A percentile compares a stretch with the other conserved stretches of the same genome.
These are phyloP conservation scores for Agonum fuliginosum DNA, from an alignment of 2,888 invertebrate species.

Conservation along the genomic window DNA sequence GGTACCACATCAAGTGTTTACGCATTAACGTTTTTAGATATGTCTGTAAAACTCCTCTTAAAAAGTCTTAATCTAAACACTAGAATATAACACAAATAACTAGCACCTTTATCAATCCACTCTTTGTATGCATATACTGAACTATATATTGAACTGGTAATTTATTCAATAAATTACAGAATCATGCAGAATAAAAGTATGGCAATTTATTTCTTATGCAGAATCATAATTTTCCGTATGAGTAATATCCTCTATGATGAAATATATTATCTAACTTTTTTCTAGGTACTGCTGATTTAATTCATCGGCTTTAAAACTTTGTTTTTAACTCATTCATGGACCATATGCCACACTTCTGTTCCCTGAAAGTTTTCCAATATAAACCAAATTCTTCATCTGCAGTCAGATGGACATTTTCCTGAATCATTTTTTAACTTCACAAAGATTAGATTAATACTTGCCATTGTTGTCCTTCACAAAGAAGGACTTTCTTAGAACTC, in stretches of 20 bases:
- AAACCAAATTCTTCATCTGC: constrained; percentile 16
- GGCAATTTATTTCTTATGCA: background rate
- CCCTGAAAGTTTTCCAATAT: constrained; percentile 18
- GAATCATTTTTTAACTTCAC: background rate
- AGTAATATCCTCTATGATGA: background rate
- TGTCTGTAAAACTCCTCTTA: background rate
- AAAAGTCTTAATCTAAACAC: background rate
- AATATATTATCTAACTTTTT: constrained; percentile 20
- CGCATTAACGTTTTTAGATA: constrained; percentile 37
- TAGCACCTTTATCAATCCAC: background rate
- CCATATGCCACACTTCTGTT: constrained; percentile 10
- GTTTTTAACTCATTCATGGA: constrained; percentile 33
- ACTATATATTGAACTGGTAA: too few relatives aligned
- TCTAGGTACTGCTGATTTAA: constrained; percentile 1
- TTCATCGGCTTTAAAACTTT: constrained; percentile 27
- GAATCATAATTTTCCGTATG: background rate
- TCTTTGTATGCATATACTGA: background rate
- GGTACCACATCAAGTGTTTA: constrained; percentile 33
- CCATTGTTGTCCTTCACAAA: background rate
- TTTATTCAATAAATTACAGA: background rate
- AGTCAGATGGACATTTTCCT: background rate
- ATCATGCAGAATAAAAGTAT: background rate
- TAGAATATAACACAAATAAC: constrained; percentile 8
- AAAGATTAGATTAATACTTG: constrained; percentile 6
- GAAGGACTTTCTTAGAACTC: background rate